phyloP scores from a whole-genome alignment of 2,113 vertebrate genomes.

The Dasyurus viverrinus region DNA sequence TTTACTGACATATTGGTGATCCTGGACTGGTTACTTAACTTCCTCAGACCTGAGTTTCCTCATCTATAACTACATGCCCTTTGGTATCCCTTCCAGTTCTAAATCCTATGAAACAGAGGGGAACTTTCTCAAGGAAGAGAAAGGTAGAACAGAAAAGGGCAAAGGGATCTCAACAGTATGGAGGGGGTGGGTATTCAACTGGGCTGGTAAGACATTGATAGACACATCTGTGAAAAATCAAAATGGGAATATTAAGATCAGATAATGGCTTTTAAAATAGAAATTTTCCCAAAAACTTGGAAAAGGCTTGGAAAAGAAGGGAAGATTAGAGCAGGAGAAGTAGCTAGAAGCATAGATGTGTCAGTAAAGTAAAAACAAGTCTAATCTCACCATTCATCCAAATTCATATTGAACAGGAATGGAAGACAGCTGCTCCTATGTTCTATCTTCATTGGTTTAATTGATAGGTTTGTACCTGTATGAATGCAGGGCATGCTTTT shows the following conservation, averaged over 20 bases:
- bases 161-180: not conserved
- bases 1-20: not conserved
- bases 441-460: not conserved
- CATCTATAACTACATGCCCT: not conserved
- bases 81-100: not conserved
- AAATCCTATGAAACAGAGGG: not conserved
- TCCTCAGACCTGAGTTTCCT: not conserved
- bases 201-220: not conserved
- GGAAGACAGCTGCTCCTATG: not conserved
- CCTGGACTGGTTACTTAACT: not conserved
- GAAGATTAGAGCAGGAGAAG: rapidly evolving
- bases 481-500: not conserved
- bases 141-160: not conserved
- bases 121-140: not conserved
- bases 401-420: rapidly evolving
- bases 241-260: not conserved
- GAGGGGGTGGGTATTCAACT: not conserved
- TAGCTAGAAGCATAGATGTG: not conserved
- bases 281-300: not conserved
- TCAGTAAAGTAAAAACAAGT: not conserved
- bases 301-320: not conserved
- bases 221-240: not conserved
- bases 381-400: not conserved
- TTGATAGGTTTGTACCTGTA: not conserved
- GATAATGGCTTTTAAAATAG: not conserved